Evolutionary conservation across 2,797 vertebrate genomes (phyloP).

Genomic region (Sebastiscus albofasciatus): DNA sequence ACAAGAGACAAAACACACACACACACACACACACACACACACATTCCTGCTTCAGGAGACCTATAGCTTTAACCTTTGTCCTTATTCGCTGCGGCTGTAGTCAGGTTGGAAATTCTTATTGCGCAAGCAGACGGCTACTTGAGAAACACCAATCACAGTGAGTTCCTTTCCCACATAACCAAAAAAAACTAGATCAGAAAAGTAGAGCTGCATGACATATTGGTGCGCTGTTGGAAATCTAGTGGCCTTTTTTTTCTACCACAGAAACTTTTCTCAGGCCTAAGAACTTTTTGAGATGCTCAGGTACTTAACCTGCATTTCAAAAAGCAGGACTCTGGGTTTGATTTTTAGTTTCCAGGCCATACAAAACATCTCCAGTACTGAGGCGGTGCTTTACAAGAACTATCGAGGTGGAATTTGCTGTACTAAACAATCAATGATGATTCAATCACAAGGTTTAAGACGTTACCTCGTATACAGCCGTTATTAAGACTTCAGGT

Average conservation of each 20-base stretch:
- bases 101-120: not conserved
- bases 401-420: not conserved
- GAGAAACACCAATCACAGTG: slow-evolving; percentile 40
- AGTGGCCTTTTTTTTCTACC: not conserved
- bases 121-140: slow-evolving; percentile 9
- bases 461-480: not conserved
- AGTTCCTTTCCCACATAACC: not conserved
- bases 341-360: not conserved
- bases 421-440: not conserved
- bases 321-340: not conserved
- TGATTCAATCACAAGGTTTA: not conserved
- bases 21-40: slow-evolving; percentile 1
- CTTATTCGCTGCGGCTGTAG: slow-evolving; percentile 6
- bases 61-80: not conserved
- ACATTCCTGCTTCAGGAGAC: slow-evolving; percentile 7
- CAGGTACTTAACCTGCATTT: not conserved
- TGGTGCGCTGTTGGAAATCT: not conserved
- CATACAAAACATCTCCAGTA: not conserved
- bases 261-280: not conserved
- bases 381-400: not conserved
- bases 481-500: not conserved
- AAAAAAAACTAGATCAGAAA: not conserved
- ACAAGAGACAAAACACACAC: slow-evolving; percentile 17
- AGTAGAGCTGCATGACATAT: not conserved
- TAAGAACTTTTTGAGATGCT: not conserved